Base-by-base conservation (phyloP, 2,797 vertebrate species). In the Amblyopsis hoosieri region DNA sequence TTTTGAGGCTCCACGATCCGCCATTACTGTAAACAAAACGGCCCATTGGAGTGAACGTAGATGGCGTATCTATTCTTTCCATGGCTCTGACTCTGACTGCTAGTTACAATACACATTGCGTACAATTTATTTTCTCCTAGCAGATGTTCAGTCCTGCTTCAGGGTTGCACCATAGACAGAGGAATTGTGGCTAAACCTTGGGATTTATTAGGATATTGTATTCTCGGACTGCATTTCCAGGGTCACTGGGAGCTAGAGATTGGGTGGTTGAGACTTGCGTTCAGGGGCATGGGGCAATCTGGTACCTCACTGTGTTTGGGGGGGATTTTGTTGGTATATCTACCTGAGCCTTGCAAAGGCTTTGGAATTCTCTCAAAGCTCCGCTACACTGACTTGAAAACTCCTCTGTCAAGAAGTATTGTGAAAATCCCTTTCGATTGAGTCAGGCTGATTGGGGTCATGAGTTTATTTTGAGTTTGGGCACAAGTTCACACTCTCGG, bases 151-250 rank as follows among this genome's bases (percentile, higher is more conserved):
- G 8, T 37, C 33, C 33, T 37, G 33, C 33, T 37, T 37, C 5
- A 37, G 33, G 33, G 33, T 37, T 37, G 33, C 33, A 37, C 7
- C 5, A 9, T 9, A 6, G 33, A 37, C 33, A 37, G 29, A 31
- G 54, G 31, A 37, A 69, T 80, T 82, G 80, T 70, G 69, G 75
- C 45, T 57, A 55, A 83, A 71, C 74, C 73, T 71, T 74, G 61
- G 71, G 79, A 70, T 79, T 77, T 79, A 85, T 87, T 62, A 60
- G 72, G 85, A 85, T 83, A 74, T 76, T 55, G 42, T 66, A 60
- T 81, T 81, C 83, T 85, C 82, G 82, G 81, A 80, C 60, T 71
- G 69, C 58, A 58, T 76, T 69, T 76, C 71, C 3, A 1, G 62
- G 81, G 69, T 56, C 62, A 66, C 64, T 54, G 69, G 66, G 60